Evolutionary conservation across 1,140 invertebrate species (phyloP), one percentile per base, ranked within the genome.

Genomic region (Stegodyphus mimosarum): DNA sequence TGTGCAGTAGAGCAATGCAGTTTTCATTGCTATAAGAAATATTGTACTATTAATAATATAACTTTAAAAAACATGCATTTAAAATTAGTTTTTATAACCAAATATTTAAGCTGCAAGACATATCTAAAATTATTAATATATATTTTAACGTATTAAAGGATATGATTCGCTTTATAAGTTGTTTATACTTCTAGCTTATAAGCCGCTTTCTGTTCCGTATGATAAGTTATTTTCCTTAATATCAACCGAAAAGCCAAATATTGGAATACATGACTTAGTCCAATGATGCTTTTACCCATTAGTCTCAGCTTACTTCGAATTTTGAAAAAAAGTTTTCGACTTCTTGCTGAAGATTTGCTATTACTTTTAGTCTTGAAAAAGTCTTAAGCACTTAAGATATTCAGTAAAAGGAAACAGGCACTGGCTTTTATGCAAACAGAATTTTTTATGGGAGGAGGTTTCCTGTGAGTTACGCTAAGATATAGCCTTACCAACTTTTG

Each of bases 361-460:
- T 77, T 77, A 77, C 75, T 77, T 77, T 66, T 77, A 77, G 75
- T 77, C 63, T 63, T 66, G 60, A 77, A 77, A 77, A 77, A 77
- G 75, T 77, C 75, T 66, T 64, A 77, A 77, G 75, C 75, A 77
- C 75, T 77, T 77, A 77, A 66, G 75, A 77, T 64, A 66, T 77
- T 77, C 55, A 51, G 75, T 67, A 66, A 77, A 66, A 77, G 63
- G 75, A 66, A 77, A 77, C 75, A 66, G 49, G 75, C 75, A 77
- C 60, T 66, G 75, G 10, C 75, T 77, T 77, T 63, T 77, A 77
- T 77, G 75, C 75, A 77, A 77, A 77, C 75, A 64, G 63, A 77
- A 77, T 66, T 77, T 70, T 70, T 77, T 63, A 63, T 77, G 49
- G 63, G 75, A 66, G 49, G 66, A 55, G 66, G 64, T 77, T 77